Base-by-base conservation (phyloP, 2,888 invertebrate genomes). In the Rhamnusium bicolor region DNA sequence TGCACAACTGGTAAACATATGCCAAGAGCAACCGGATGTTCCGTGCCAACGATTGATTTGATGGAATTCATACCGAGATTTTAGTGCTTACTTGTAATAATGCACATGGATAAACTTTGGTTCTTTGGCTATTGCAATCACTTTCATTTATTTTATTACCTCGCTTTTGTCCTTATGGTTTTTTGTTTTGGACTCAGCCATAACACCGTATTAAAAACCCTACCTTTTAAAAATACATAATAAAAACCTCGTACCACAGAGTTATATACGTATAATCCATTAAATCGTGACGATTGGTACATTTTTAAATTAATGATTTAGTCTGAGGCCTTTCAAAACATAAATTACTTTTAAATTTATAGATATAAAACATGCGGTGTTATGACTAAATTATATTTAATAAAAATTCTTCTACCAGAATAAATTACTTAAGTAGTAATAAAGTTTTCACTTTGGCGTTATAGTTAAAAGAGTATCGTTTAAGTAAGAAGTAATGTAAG, bases 1-100 rank as follows among this genome's bases (percentile, higher is more conserved):
- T 75, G 79, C 77, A 84, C 86, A 85, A 85, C 85, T 86, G 85
- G 86, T 85, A 84, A 84, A 84, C 86, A 86, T 80, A 85, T 86
- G 86, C 84, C 82, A 81, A 82, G 77, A 78, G 77, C 79, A 79
- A 84, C 86, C 86, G 86, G 86, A 86, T 85, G 85, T 82, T 80
- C 77, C 80, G 82, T 85, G 84, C 84, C 84, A 85, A 79, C 84
- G 84, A 85, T 85, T 83, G 85, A 85, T 84, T 85, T 85, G 85
- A 85, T 76, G 82, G 83, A 84, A 84, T 84, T 86, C 85, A 81
- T 83, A 85, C 83, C 82, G 85, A 74, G 76, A 76, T 74, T 79
- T 77, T 72, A 76, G 69, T 56, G 51, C 61, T 56, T 74, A 65
- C 69, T 66, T 54, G 46, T 68, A 68, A 66, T 66, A 54, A 53